Conservation (phyloP, 1,140 invertebrate species). For the Saccostrea echinata region DNA sequence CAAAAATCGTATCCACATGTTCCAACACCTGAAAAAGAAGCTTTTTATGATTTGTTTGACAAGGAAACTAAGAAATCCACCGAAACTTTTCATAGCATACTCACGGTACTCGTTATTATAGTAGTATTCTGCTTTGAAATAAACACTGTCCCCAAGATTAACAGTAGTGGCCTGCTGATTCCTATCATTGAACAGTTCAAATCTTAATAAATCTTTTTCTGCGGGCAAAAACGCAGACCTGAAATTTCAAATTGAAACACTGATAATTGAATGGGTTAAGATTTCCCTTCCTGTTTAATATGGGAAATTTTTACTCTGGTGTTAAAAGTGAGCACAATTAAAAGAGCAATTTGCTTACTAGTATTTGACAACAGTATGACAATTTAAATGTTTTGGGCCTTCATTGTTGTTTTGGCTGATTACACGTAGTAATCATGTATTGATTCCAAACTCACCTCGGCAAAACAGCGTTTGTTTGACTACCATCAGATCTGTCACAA, state of each 20-base stretch:
- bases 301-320: background rate
- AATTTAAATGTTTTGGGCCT: background rate
- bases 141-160: background rate
- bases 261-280: too few relatives aligned
- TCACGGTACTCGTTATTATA: background rate
- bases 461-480: background rate
- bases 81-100: background rate
- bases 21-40: background rate
- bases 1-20: constrained; percentile 1
- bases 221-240: background rate
- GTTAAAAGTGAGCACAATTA: too few relatives aligned
- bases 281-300: background rate
- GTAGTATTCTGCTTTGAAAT: background rate
- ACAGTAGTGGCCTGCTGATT: background rate
- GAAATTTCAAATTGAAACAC: background rate
- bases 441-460: background rate
- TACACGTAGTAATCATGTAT: background rate
- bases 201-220: constrained; percentile 13
- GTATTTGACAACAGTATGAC: too few relatives aligned
- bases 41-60: too few relatives aligned
- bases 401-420: background rate
- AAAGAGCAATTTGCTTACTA: too few relatives aligned
- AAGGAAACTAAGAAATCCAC: background rate
- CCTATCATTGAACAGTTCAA: background rate
- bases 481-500: background rate